These are phyloP conservation scores for Nycticebus coucang DNA, from an alignment of 2,113 vertebrate species.

Conservation along the genomic window DNA sequence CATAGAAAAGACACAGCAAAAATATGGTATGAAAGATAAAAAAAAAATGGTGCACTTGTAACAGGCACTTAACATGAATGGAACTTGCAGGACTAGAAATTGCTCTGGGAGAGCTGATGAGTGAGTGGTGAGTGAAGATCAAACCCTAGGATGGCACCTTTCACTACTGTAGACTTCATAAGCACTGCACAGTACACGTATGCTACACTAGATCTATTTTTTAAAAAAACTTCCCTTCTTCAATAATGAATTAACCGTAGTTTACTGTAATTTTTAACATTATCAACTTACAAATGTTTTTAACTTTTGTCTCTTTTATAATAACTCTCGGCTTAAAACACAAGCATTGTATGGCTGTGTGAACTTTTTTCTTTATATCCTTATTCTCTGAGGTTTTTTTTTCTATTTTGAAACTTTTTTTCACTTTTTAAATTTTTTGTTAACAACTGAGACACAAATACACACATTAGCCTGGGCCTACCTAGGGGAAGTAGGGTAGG, in stretches of 20 bases:
- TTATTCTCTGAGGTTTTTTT: not conserved
- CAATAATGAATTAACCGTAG: not conserved
- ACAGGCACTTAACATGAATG: not conserved
- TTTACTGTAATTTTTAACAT: not conserved
- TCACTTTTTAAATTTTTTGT: not conserved
- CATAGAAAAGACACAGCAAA: not conserved
- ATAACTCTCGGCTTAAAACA: not conserved
- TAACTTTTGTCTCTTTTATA: not conserved
- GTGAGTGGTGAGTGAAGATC: not conserved
- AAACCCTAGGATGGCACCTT: not conserved
- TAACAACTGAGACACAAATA: not conserved
- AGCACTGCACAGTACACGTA: not conserved
- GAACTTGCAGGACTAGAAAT: not conserved
- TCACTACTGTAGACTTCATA: not conserved
- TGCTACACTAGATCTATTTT: not conserved
- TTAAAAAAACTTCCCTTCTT: not conserved
- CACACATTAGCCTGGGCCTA: not conserved
- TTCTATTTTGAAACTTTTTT: not conserved
- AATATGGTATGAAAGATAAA: not conserved
- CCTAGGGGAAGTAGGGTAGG: not conserved
- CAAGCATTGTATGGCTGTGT: not conserved
- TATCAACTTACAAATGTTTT: not conserved
- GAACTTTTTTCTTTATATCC: not conserved
- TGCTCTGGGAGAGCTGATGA: not conserved
- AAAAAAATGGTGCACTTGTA: not conserved